These are phyloP conservation scores for Psittacula echo DNA, from an alignment of 2,797 vertebrate species.

Conservation along the genomic window DNA sequence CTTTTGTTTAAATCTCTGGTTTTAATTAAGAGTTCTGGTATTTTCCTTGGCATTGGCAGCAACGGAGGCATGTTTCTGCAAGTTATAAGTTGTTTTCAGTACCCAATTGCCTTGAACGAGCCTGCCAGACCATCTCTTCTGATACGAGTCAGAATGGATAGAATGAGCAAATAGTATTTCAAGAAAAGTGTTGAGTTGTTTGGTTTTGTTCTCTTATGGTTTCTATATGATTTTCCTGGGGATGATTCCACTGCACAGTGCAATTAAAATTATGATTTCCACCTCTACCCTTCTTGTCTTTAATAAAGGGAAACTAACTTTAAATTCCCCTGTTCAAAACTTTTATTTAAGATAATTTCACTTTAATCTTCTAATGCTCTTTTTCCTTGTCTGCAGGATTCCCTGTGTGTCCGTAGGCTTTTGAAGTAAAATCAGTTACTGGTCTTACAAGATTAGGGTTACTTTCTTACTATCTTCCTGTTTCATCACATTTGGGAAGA, in stretches of 20 bases:
- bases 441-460: not conserved
- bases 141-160: not conserved
- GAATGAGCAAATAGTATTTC: not conserved
- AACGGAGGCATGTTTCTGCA: not conserved
- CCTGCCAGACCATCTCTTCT: not conserved
- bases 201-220: not conserved
- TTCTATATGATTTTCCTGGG: not conserved
- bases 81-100: not conserved
- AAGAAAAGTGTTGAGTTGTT: not conserved
- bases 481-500: not conserved
- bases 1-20: conserved; percentile 86
- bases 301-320: conserved; percentile 1
- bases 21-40: not conserved
- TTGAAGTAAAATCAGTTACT: not conserved
- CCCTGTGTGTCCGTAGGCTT: not conserved
- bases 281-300: not conserved
- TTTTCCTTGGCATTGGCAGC: not conserved
- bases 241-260: conserved; percentile 11
- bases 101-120: not conserved
- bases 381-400: not conserved
- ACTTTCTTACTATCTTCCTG: not conserved
- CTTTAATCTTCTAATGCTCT: not conserved
- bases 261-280: conserved; percentile 42
- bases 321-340: not conserved
- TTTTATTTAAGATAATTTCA: not conserved